phyloP scores from a whole-genome alignment of 53 echinoderm and acorn worm genomes.

The Echinarachnius parma region DNA sequence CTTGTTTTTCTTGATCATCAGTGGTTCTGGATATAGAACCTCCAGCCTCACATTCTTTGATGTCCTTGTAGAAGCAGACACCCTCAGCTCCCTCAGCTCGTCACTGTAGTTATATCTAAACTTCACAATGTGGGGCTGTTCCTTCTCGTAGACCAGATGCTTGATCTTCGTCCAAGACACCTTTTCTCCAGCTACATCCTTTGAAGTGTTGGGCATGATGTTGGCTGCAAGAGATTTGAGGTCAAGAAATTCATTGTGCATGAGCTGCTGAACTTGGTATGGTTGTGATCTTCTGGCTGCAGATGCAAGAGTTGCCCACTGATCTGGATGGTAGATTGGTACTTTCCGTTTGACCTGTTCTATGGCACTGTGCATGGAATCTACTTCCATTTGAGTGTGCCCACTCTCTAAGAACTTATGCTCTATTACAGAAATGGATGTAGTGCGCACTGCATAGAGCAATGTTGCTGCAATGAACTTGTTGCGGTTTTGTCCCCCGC shows the following conservation, averaged over 20 bases:
- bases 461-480: conserved; percentile 2
- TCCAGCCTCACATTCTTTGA: too few relatives aligned
- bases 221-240: background rate
- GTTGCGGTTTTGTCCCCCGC: background rate
- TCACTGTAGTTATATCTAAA: conserved; percentile 20
- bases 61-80: background rate
- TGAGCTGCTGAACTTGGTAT: conserved; percentile 9
- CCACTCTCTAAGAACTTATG: conserved; percentile 37
- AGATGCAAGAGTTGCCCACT: conserved; percentile 19
- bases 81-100: background rate
- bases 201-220: background rate
- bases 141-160: conserved; percentile 25
- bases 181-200: conserved; percentile 8
- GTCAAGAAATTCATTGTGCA: conserved; percentile 22
- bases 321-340: background rate
- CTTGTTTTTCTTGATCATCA: conserved; percentile 15
- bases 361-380: conserved; percentile 34
- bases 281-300: conserved; percentile 18
- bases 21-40: conserved; percentile 13
- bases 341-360: conserved; percentile 11
- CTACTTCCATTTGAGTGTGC: conserved; percentile 42
- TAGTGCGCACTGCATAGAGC: background rate
- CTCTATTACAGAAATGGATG: conserved; percentile 6
- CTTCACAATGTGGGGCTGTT: conserved; percentile 18
- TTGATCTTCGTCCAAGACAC: conserved; percentile 36